Conservation (phyloP, 2,113 vertebrate genomes). For the Apodemus sylvaticus region DNA sequence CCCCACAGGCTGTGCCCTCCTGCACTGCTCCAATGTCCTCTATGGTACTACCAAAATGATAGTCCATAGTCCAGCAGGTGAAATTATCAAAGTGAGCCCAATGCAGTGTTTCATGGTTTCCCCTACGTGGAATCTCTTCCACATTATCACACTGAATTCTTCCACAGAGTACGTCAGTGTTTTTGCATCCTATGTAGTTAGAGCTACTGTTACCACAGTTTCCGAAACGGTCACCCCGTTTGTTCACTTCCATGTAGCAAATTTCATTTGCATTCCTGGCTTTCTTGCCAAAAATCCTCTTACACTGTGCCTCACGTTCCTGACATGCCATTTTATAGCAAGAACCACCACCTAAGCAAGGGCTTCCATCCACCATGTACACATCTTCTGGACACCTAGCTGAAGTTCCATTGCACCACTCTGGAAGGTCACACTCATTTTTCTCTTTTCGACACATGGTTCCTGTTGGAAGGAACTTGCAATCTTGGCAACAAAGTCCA, state of each 20-base stretch:
- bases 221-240: slow-evolving; percentile 71
- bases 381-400: neutral
- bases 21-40: neutral
- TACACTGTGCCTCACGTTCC: slow-evolving; percentile 85
- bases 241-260: slow-evolving; percentile 80
- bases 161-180: slow-evolving; percentile 54
- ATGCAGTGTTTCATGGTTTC: neutral
- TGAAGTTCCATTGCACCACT: neutral
- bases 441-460: neutral
- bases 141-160: slow-evolving; percentile 52
- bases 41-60: neutral
- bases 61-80: slow-evolving; percentile 38
- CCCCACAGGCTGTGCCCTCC: slow-evolving; percentile 17
- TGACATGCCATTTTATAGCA: slow-evolving; percentile 88
- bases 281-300: slow-evolving; percentile 84
- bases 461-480: neutral
- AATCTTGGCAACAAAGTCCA: neutral
- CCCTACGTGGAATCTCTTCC: accelerated
- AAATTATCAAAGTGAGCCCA: neutral
- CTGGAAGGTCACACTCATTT: slow-evolving; percentile 20
- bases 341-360: slow-evolving; percentile 77
- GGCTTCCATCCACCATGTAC: neutral
- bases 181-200: slow-evolving; percentile 50
- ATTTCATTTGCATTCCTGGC: neutral
- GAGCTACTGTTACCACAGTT: slow-evolving; percentile 6